phyloP scores from a whole-genome alignment of 30 jellyfish, hydroid and myxozoan genomes.

The Calvadosia cruxmelitensis region DNA sequence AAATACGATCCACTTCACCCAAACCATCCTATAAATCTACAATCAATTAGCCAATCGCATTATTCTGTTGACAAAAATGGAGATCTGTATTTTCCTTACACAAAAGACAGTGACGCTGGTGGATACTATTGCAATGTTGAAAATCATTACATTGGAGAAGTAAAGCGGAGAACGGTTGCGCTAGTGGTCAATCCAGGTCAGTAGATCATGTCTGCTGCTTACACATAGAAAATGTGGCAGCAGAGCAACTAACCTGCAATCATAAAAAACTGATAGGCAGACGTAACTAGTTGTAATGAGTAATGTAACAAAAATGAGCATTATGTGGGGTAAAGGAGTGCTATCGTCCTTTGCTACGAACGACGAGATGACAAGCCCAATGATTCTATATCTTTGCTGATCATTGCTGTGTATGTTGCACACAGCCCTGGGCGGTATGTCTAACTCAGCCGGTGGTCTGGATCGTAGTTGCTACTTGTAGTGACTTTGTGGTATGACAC shows the following conservation, averaged over 20 bases:
- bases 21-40: slow-evolving; percentile 30
- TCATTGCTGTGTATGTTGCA: too few relatives aligned
- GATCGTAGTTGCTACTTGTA: too few relatives aligned
- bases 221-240: too few relatives aligned
- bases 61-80: slow-evolving; percentile 68
- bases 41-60: slow-evolving; percentile 51
- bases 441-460: too few relatives aligned
- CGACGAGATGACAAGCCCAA: too few relatives aligned
- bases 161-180: slow-evolving; percentile 58
- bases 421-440: too few relatives aligned
- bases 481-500: too few relatives aligned
- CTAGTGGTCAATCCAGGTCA: slow-evolving; percentile 68
- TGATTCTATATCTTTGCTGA: too few relatives aligned
- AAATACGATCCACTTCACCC: slow-evolving; percentile 29
- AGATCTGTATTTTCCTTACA: slow-evolving; percentile 72
- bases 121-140: slow-evolving; percentile 71
- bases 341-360: too few relatives aligned
- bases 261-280: neutral
- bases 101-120: slow-evolving; percentile 57
- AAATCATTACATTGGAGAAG: slow-evolving; percentile 44
- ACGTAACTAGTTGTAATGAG: neutral
- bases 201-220: too few relatives aligned
- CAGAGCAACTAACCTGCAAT: too few relatives aligned
- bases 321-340: too few relatives aligned
- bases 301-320: neutral